These are phyloP conservation scores for Choristoneura fumiferana DNA, from an alignment of 1,140 invertebrate species.

Conservation along the genomic window DNA sequence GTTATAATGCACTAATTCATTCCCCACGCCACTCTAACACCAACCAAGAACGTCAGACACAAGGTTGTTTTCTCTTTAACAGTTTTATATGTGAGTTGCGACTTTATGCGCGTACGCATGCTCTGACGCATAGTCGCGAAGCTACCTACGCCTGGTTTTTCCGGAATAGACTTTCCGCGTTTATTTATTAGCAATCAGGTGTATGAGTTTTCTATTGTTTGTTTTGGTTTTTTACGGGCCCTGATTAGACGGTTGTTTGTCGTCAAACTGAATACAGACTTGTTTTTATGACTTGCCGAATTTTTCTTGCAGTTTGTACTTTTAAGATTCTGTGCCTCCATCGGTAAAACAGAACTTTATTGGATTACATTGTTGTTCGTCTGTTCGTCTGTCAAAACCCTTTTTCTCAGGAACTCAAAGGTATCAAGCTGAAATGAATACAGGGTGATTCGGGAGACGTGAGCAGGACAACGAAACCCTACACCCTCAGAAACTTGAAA, in stretches of 20 bases:
- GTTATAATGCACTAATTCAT: constrained; percentile 64
- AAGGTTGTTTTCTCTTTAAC: constrained; percentile 27
- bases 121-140: constrained; percentile 41
- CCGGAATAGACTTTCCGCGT: constrained; percentile 69
- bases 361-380: too few relatives aligned
- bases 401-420: too few relatives aligned
- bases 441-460: too few relatives aligned
- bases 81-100: constrained; percentile 19
- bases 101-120: constrained; percentile 21
- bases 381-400: too few relatives aligned
- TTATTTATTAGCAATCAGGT: constrained; percentile 38
- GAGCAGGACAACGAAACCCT: too few relatives aligned
- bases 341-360: too few relatives aligned
- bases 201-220: constrained; percentile 29
- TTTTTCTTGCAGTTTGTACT: too few relatives aligned
- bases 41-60: constrained; percentile 21
- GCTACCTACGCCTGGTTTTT: constrained; percentile 66
- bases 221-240: constrained; percentile 26
- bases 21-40: constrained; percentile 19
- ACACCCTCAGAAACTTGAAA: too few relatives aligned
- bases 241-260: not conserved
- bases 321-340: too few relatives aligned
- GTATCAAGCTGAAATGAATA: too few relatives aligned
- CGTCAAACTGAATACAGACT: constrained; percentile 1
- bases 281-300: not conserved